Evolutionary conservation across 2,113 vertebrate genomes (phyloP).

Genomic region (Tauraco erythrolophus): DNA sequence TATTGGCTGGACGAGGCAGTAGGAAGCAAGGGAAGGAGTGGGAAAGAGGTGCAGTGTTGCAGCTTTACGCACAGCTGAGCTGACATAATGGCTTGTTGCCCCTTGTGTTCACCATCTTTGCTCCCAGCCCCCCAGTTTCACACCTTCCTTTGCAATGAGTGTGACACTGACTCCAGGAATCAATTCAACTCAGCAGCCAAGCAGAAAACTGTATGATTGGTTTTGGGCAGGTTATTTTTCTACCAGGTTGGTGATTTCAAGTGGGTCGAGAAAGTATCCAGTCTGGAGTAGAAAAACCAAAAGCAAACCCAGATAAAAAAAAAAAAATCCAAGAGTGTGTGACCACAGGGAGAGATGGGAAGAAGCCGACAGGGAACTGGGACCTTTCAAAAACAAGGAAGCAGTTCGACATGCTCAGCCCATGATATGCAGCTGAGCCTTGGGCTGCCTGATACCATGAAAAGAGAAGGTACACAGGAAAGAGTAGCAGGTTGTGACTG

Average conservation of each 20-base stretch:
- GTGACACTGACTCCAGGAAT: background rate
- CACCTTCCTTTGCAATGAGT: background rate
- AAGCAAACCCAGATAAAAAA: background rate
- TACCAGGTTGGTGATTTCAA: background rate
- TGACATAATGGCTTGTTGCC: background rate
- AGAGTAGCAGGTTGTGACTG: background rate
- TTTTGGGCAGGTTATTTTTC: background rate
- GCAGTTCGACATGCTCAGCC: background rate
- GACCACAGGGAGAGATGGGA: background rate
- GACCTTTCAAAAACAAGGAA: background rate
- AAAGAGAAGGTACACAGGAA: background rate
- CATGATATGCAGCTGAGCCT: accelerated
- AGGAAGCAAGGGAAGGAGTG: background rate
- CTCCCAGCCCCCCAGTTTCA: background rate
- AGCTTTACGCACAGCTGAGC: background rate
- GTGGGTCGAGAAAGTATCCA: background rate
- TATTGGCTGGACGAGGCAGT: background rate
- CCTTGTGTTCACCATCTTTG: background rate
- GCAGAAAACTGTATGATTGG: background rate
- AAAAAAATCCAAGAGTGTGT: accelerated
- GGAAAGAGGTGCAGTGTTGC: background rate
- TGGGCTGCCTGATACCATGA: background rate
- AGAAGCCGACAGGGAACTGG: background rate
- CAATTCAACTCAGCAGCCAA: background rate
- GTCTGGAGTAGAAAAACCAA: background rate